phyloP scores from a whole-genome alignment of 2,113 vertebrate genomes.

The Mixornis gularis region DNA sequence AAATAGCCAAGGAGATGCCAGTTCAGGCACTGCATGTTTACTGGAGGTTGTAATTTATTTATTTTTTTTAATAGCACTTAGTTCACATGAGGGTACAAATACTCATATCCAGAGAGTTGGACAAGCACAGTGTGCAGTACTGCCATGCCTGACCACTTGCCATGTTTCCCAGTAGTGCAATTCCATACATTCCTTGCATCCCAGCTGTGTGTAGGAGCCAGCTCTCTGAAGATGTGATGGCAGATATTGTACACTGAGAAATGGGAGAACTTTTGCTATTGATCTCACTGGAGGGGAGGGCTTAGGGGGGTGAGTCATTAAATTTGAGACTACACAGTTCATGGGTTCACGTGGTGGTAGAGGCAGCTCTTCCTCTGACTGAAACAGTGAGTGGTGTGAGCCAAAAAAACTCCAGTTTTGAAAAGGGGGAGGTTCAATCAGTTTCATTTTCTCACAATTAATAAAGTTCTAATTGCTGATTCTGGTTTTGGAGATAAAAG shows the following conservation, averaged over 20 bases:
- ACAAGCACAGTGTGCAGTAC: neutral
- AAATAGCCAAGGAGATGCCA: neutral
- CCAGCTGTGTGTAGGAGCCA: neutral
- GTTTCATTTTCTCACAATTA: neutral
- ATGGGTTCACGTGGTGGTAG: neutral
- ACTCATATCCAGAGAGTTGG: neutral
- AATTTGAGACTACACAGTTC: neutral
- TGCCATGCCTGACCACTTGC: neutral
- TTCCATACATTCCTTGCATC: conserved; percentile 27
- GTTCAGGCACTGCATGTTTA: neutral
- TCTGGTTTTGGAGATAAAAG: neutral
- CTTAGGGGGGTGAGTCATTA: neutral
- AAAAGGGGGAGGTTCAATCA: neutral
- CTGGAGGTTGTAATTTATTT: neutral
- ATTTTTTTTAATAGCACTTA: neutral
- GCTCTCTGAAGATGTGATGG: neutral
- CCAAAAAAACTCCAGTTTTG: fast-evolving
- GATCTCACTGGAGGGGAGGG: neutral
- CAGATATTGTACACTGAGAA: neutral
- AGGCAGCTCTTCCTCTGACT: neutral
- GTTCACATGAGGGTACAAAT: neutral
- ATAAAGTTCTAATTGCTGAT: neutral
- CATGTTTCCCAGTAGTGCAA: neutral
- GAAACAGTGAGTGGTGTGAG: neutral
- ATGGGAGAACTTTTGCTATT: neutral